phyloP scores from a whole-genome alignment of 2,888 invertebrate genomes.

The Incurvaria masculella region DNA sequence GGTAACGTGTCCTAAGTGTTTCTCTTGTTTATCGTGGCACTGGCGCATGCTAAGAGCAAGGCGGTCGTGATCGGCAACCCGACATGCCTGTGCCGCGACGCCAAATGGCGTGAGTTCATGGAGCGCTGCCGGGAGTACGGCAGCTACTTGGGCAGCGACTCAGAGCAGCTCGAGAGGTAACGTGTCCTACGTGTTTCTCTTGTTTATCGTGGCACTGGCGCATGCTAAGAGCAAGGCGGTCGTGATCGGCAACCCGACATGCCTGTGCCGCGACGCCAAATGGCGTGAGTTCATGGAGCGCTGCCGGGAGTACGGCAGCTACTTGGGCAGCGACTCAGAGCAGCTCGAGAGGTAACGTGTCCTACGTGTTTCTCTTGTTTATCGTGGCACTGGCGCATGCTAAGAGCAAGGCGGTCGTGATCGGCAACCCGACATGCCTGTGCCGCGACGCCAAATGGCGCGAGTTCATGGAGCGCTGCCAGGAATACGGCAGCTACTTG shows the following conservation, averaged over 20 bases:
- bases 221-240: conserved; percentile 70
- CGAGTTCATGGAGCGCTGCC: conserved; percentile 32
- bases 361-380: too few relatives aligned
- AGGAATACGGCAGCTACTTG: conserved; percentile 27
- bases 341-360: not conserved
- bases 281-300: conserved; percentile 36
- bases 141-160: conserved; percentile 33
- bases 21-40: conserved; percentile 73
- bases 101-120: conserved; percentile 37
- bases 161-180: conserved; percentile 4
- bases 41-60: conserved; percentile 70
- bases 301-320: conserved; percentile 27
- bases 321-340: conserved; percentile 29
- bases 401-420: conserved; percentile 64
- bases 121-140: conserved; percentile 25
- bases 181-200: too few relatives aligned
- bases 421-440: conserved; percentile 51
- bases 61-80: conserved; percentile 61
- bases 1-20: too few relatives aligned
- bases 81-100: conserved; percentile 30
- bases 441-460: conserved; percentile 33
- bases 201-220: conserved; percentile 73
- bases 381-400: conserved; percentile 75
- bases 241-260: conserved; percentile 52
- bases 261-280: conserved; percentile 30